A percentile compares a stretch with the other conserved stretches of the same genome.
Evolutionary conservation across 2,888 invertebrate genomes (phyloP).

Genomic region (Disparrhopalites patrizii): DNA sequence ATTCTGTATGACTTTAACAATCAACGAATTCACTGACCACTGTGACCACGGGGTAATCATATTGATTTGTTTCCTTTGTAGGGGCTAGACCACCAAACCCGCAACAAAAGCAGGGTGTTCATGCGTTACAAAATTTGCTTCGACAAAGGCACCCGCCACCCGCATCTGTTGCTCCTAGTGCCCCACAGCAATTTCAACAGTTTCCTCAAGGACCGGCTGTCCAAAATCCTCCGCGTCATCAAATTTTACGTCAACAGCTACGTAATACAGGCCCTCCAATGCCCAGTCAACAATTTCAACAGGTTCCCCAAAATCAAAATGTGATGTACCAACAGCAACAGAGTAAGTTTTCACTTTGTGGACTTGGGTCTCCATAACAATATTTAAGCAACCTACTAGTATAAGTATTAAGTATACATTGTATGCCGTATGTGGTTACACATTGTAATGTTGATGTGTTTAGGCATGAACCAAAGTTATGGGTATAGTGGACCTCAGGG

Average conservation of each 20-base stretch:
- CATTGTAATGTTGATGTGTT: too few relatives aligned
- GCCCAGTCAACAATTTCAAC: constrained; percentile 40
- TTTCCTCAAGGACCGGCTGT: neutral
- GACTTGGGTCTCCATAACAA: too few relatives aligned
- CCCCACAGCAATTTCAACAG: neutral
- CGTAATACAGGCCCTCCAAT: constrained; percentile 35
- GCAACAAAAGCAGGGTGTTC: constrained; percentile 68
- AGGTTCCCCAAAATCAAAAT: constrained; percentile 49
- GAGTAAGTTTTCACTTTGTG: too few relatives aligned
- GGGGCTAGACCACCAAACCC: constrained; percentile 52
- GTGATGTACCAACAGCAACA: constrained; percentile 53
- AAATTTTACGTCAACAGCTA: constrained; percentile 45
- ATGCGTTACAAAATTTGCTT: constrained; percentile 80
- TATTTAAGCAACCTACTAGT: too few relatives aligned
- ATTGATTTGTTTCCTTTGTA: neutral
- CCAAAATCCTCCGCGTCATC: constrained; percentile 27
- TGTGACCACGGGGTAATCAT: neutral
- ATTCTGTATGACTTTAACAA: neutral
- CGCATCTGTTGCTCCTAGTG: constrained; percentile 51
- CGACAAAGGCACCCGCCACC: constrained; percentile 66
- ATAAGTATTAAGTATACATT: too few relatives aligned
- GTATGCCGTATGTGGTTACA: too few relatives aligned
- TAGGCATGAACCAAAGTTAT: constrained; percentile 62
- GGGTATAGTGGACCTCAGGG: constrained; percentile 50
- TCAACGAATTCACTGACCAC: neutral